These are phyloP conservation scores for Nematostella vectensis DNA, from an alignment of 92 coral and sea anemone species.

Conservation along the genomic window DNA sequence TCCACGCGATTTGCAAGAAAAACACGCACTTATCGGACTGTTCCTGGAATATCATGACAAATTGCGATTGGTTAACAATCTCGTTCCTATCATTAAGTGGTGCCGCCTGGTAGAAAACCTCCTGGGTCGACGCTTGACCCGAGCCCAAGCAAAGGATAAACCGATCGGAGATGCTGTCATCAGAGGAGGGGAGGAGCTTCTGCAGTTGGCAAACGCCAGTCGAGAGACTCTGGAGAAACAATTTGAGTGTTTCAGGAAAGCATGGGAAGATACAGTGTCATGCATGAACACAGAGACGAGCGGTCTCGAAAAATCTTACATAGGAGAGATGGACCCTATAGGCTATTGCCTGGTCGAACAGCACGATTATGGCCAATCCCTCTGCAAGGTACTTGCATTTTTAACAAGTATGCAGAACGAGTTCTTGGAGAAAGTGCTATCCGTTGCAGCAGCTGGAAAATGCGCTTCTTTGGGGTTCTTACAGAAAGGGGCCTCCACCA, in stretches of 20 bases:
- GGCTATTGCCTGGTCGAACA: slow-evolving; percentile 74
- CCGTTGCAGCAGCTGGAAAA: slow-evolving; percentile 55
- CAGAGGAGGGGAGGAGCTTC: slow-evolving; percentile 21
- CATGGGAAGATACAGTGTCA: slow-evolving; percentile 72
- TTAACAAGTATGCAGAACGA: slow-evolving; percentile 70
- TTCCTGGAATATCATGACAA: slow-evolving; percentile 57
- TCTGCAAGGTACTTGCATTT: slow-evolving; percentile 45
- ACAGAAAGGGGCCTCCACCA: slow-evolving; percentile 28
- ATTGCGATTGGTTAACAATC: slow-evolving; percentile 47
- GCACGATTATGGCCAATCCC: slow-evolving; percentile 50
- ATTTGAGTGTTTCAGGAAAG: slow-evolving; percentile 54
- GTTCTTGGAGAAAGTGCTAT: slow-evolving; percentile 55
- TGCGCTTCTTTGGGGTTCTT: slow-evolving; percentile 66
- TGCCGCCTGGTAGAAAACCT: slow-evolving; percentile 53
- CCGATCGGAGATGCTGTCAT: slow-evolving; percentile 64
- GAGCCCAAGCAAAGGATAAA: slow-evolving; percentile 46
- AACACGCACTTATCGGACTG: slow-evolving; percentile 66
- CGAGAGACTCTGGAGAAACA: slow-evolving; percentile 28
- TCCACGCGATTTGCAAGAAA: slow-evolving; percentile 25
- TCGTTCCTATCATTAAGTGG: slow-evolving; percentile 58
- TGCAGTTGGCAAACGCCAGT: slow-evolving; percentile 7
- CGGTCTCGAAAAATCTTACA: slow-evolving; percentile 6
- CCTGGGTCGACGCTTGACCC: slow-evolving; percentile 63
- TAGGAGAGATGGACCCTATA: slow-evolving; percentile 56
- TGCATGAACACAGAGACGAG: not conserved